Evolutionary conservation across 1,140 invertebrate species (phyloP), one percentile per base, ranked within the genome.

Genomic region (Euura lappo): DNA sequence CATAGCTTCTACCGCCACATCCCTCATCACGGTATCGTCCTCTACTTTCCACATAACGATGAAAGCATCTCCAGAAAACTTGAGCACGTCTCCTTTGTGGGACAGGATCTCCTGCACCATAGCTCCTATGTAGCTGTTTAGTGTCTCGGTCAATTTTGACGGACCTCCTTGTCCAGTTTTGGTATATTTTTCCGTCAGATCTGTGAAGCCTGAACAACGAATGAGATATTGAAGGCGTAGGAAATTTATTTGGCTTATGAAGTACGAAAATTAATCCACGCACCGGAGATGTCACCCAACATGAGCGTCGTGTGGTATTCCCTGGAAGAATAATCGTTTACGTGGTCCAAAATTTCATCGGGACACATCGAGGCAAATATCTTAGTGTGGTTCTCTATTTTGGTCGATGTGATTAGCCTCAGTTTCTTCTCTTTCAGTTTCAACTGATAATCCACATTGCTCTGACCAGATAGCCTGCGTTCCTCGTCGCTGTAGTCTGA

Each of bases 51-150:
- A 92, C 75, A 91, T 87, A 4, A 91, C 91, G 46, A 92, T 86
- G 78, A 93, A 92, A 28, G 92, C 92, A 78, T 93, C 91, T 0
- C 91, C 91, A 3, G 91, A 91, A 79, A 92, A 92, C 81, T 92
- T 92, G 0, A 92, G 78, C n/a, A 93, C 87, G 76, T 93, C 92
- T 0, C 92, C 92, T 42, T 90, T 87, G 70, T 91, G 90, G 0
- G 88, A 89, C 51, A 92, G 79, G 76, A 92, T 91, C 79, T 91
- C 90, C 76, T 92, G 90, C 0, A 93, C 90, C 90, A 93, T 92
- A 1, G 89, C 87, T 1, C 91, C 91, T 72, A 93, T 91, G 74
- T 92, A 93, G 8, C 87, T 89, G 79, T 93, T 93, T 2, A 93
- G 79, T 0, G 89, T 92, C 73, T 91, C 89, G 0, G 91, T 92